Percentiles rank a stretch among this genome's conserved stretches.
Evolutionary conservation across 1,140 invertebrate species (phyloP).

Genomic region (Ceratitis capitata): DNA sequence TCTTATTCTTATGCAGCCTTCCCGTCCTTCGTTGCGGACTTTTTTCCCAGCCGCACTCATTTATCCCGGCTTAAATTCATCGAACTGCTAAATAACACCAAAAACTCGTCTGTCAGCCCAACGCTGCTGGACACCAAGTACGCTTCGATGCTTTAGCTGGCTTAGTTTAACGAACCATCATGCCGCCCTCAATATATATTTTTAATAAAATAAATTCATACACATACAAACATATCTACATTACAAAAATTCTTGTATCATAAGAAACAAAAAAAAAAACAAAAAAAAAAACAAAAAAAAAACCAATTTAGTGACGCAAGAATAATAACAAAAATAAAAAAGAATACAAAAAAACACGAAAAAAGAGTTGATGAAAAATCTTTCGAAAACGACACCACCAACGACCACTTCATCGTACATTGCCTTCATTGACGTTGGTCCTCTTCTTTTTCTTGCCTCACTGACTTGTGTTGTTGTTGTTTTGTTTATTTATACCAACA

Average conservation of each 20-base stretch:
- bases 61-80: slow-evolving; percentile 28
- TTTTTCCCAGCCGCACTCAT: neutral
- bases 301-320: neutral
- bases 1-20: neutral
- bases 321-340: neutral
- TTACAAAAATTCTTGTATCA: neutral
- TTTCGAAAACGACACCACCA: neutral
- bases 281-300: neutral
- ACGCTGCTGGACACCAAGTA: slow-evolving; percentile 26
- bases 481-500: neutral
- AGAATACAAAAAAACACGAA: neutral
- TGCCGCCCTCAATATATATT: neutral
- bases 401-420: slow-evolving; percentile 12
- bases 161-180: neutral
- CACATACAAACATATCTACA: too few species aligned
- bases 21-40: neutral
- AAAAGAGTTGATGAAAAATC: neutral
- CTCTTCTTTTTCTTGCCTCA: neutral
- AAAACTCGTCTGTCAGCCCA: neutral
- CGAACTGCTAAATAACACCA: slow-evolving; percentile 32
- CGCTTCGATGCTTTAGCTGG: neutral
- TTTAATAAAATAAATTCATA: too few species aligned
- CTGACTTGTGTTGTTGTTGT: neutral
- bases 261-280: neutral
- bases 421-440: slow-evolving; percentile 1